Evolutionary conservation across 2,797 vertebrate genomes (phyloP).

Genomic region (Mustela erminea): DNA sequence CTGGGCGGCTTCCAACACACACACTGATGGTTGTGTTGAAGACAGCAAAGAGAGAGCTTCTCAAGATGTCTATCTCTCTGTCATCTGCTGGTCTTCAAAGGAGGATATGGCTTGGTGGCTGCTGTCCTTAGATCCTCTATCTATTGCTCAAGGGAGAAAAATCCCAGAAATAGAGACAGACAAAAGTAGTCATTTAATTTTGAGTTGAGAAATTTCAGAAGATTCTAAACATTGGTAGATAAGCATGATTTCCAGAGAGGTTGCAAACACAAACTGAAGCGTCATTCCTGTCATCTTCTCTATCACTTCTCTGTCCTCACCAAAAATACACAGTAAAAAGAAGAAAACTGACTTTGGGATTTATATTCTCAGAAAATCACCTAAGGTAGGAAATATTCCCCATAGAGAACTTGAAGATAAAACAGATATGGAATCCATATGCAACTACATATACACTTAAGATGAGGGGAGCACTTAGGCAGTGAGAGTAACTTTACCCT

Average conservation of each 20-base stretch:
- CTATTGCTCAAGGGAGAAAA: not conserved
- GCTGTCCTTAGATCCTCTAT: not conserved
- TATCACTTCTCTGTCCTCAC: not conserved
- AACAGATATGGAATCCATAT: not conserved
- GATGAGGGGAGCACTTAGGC: not conserved
- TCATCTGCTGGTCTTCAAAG: not conserved
- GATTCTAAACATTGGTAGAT: not conserved
- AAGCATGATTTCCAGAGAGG: not conserved
- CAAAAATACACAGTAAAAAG: not conserved
- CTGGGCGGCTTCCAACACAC: not conserved
- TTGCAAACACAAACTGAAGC: not conserved
- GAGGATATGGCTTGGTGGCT: not conserved
- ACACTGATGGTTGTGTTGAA: not conserved
- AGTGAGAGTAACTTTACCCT: not conserved
- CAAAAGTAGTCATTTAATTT: not conserved
- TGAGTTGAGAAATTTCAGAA: not conserved
- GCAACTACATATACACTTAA: not conserved
- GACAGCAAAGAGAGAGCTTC: not conserved
- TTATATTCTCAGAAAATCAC: not conserved
- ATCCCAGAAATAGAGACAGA: slow-evolving; percentile 17
- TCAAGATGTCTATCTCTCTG: not conserved
- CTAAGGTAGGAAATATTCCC: not conserved
- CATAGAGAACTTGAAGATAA: not conserved
- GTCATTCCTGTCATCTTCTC: not conserved
- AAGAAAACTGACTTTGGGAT: not conserved